A percentile compares a stretch with the other conserved stretches of the same genome.
Evolutionary conservation across 2,113 vertebrate genomes (phyloP).

Genomic region (Oenanthe oenanthe): DNA sequence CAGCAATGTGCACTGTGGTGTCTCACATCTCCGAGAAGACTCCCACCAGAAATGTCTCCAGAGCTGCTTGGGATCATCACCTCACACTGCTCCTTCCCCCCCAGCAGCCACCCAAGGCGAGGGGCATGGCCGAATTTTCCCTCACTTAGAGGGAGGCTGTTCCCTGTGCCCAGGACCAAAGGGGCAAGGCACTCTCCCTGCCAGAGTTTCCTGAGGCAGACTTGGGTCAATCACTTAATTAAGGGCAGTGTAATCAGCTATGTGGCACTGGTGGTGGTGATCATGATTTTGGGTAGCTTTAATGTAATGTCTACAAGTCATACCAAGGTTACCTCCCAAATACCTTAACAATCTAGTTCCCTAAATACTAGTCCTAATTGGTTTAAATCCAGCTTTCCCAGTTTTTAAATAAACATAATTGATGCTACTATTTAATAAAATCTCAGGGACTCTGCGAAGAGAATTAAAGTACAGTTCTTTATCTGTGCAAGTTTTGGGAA

Average conservation of each 20-base stretch:
- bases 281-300: accelerated
- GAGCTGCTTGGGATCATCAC: not conserved
- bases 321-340: not conserved
- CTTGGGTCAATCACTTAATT: not conserved
- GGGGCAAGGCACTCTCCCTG: not conserved
- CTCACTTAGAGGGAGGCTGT: not conserved
- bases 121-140: accelerated
- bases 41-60: not conserved
- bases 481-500: not conserved
- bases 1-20: not conserved
- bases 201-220: not conserved
- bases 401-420: not conserved
- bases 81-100: not conserved
- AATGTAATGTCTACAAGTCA: not conserved
- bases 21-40: not conserved
- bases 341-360: not conserved
- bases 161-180: not conserved
- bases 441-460: not conserved
- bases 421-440: not conserved
- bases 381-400: not conserved
- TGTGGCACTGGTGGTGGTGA: not conserved
- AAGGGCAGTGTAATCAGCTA: not conserved
- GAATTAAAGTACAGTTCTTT: not conserved
- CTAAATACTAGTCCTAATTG: not conserved
- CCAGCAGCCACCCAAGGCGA: accelerated